Evolutionary conservation across 2,888 invertebrate species (phyloP), one percentile per base, ranked within the genome.

Genomic region (Unio delphinus): DNA sequence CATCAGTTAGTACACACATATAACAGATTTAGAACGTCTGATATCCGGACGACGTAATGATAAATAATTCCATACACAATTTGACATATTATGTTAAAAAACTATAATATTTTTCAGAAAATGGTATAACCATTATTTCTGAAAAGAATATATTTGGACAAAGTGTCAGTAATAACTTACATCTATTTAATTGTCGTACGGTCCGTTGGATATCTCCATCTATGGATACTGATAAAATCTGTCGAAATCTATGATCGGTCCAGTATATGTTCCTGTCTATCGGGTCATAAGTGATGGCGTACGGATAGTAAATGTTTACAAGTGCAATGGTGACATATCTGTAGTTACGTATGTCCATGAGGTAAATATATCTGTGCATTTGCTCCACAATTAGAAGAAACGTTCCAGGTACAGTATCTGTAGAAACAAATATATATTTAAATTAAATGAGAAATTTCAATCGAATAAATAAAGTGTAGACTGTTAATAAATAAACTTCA

Each of bases 281-380:
- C 92, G 94, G 95, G 84, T 96, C 95, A 88, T 93, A 96, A 86
- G 96, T 96, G 0, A 96, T 93, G 0, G 95, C 95, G 18, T 95
- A 94, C 0, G 94, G 94, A 80, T 94, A 94, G 77, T 94, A 92
- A 1, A 76, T 72, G 45, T 68, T 64, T 23, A 64, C 66, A 0
- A 82, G 64, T 6, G 85, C 80, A 28, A 85, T 69, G 3, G 67
- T 68, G 6, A 78, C 73, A 58, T 84, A 81, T 65, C 80, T 80
- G n/a, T 77, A 63, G 23, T 80, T 70, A 91, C 95, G 95, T 45
- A 96, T 90, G 0, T 96, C 95, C 79, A 96, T 94, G 82, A 95
- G 92, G 0, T 94, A 94, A 60, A 96, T 92, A 63, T 93, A 93
- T 59, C 93, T 93, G 77, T 94, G 72, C 23, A 34, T 73, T 15